phyloP scores from a whole-genome alignment of 1,140 invertebrate species.

The Trissolcus basalis region DNA sequence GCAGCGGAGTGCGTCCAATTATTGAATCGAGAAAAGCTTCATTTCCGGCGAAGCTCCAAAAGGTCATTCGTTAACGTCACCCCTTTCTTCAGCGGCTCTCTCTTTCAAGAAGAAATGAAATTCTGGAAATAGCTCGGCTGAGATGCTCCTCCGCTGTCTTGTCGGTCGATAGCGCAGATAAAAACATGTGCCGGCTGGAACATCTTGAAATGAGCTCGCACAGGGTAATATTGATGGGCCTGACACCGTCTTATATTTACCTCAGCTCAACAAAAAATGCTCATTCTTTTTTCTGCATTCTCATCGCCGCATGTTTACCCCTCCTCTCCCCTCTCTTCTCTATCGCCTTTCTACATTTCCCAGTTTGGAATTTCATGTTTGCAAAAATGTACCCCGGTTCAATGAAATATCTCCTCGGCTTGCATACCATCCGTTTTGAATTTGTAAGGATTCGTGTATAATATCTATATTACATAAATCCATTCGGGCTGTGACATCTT shows the following conservation, averaged over 20 bases:
- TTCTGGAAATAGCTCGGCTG: constrained; percentile 44
- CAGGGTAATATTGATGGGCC: constrained; percentile 38
- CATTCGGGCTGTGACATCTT: no score
- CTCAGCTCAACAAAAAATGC: no score
- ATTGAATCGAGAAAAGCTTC: constrained; percentile 40
- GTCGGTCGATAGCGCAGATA: constrained; percentile 47
- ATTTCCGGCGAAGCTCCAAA: constrained; percentile 37
- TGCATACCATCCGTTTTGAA: no score
- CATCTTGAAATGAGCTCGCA: constrained; percentile 45
- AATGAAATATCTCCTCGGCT: no score
- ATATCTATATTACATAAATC: no score
- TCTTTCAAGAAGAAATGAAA: constrained; percentile 49
- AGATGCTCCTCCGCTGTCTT: constrained; percentile 35
- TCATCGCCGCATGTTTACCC: no score
- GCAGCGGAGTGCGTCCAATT: constrained; percentile 31
- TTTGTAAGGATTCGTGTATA: no score
- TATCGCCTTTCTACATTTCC: no score
- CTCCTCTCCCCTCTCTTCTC: no score
- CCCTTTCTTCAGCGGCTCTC: constrained; percentile 31
- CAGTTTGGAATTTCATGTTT: no score
- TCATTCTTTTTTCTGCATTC: no score
- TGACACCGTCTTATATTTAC: constrained; percentile 11
- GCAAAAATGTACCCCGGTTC: no score
- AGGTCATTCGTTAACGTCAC: constrained; percentile 49
- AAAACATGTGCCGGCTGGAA: constrained; percentile 39